Conservation (phyloP, 2,797 vertebrate genomes). For the Sebastes kiyomatsui region DNA sequence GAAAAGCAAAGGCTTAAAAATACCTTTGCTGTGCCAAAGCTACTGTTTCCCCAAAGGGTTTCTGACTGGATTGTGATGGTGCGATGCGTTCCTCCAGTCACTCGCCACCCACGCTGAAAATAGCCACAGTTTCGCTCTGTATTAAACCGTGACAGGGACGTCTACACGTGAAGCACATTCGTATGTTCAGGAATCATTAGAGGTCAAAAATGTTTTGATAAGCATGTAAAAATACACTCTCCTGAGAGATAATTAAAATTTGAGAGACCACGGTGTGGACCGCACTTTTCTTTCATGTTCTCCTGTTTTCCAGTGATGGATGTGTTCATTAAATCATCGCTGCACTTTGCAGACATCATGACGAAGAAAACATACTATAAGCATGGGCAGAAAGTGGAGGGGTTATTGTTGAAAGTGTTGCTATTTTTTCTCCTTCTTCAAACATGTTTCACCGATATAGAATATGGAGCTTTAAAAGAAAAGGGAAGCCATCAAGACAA, state of each 20-base stretch:
- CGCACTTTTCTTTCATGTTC: conserved; percentile 59
- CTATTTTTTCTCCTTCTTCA: conserved; percentile 29
- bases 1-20: conserved; percentile 43
- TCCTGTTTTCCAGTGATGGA: conserved; percentile 61
- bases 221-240: conserved; percentile 62
- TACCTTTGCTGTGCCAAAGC: conserved; percentile 41
- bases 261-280: conserved; percentile 59
- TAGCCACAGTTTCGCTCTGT: conserved; percentile 26
- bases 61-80: conserved; percentile 30
- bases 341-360: conserved; percentile 59
- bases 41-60: conserved; percentile 29
- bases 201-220: conserved; percentile 70
- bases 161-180: conserved; percentile 45
- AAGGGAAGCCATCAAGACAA: background rate
- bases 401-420: conserved; percentile 31
- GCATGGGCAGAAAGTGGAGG: background rate
- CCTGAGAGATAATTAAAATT: conserved; percentile 79
- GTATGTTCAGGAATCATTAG: conserved; percentile 44
- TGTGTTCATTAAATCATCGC: conserved; percentile 73
- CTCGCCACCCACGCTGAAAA: conserved; percentile 46
- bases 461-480: conserved; percentile 19
- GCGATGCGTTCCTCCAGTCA: conserved; percentile 50
- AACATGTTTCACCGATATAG: background rate
- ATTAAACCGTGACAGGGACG: conserved; percentile 46
- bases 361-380: conserved; percentile 8